phyloP scores from a whole-genome alignment of 2,888 invertebrate species.

The Plebejus melissa region DNA sequence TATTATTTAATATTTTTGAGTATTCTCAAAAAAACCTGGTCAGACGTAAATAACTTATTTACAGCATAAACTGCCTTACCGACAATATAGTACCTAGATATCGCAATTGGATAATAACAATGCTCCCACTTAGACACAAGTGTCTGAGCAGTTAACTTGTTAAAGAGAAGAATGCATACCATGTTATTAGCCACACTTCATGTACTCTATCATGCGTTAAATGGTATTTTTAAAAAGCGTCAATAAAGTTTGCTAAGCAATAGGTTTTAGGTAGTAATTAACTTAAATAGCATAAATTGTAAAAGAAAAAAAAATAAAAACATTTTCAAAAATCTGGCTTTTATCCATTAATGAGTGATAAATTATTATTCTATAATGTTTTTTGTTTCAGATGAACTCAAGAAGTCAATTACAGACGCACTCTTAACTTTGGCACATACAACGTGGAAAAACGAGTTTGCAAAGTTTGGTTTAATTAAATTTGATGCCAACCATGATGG shows the following conservation, averaged over 20 bases:
- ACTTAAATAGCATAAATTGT: no score
- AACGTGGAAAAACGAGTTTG: slow-evolving; percentile 64
- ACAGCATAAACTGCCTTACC: background rate
- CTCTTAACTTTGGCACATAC: slow-evolving; percentile 60
- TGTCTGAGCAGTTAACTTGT: background rate
- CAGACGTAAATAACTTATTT: background rate
- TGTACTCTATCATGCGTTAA: background rate
- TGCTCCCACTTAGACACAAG: background rate
- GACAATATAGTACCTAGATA: background rate
- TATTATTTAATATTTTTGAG: background rate
- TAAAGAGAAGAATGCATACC: background rate
- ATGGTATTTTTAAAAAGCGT: no score
- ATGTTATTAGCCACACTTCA: background rate
- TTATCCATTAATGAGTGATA: background rate
- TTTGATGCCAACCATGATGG: slow-evolving; percentile 65
- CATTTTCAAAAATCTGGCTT: background rate
- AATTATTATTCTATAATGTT: background rate
- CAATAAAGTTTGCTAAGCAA: no score
- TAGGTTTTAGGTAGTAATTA: no score
- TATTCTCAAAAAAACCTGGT: background rate
- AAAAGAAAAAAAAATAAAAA: no score
- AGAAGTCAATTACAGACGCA: slow-evolving; percentile 58
- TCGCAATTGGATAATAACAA: slow-evolving; percentile 19
- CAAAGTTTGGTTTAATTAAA: slow-evolving; percentile 70
- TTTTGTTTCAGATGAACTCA: slow-evolving; percentile 59